Base-by-base conservation (phyloP, 2,797 vertebrate species). In the Crypturellus tataupa region DNA sequence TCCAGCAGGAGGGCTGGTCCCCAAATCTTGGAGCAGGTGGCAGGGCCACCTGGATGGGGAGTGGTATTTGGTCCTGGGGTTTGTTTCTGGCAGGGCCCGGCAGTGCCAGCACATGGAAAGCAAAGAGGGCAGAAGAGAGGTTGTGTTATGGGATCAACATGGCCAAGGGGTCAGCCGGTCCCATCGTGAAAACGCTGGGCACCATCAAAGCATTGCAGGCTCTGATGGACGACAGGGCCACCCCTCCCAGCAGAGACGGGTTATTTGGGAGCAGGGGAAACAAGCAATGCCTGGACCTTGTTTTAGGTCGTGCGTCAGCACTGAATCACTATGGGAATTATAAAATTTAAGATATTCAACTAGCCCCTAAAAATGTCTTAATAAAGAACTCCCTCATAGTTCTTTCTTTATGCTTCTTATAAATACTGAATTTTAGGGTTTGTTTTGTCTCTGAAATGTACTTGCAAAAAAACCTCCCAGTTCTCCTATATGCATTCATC, bases 401-500 rank as follows among this genome's bases (percentile, higher is more conserved):
- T 80, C 8, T 29, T 71, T 78, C 8, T 69, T 94, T 75, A 27
- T 77, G 29, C 9, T 78, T 56, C 77, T 59, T 64, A 11, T 64
- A 86, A 78, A 89, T 59, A 35, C 9, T 49, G n/a, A 40, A 37
- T 84, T 89, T 80, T 29, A 64, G 47, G 31, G 14, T 89, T 80
- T 88, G 68, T 94, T 75, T 69, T 83, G 31, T 64, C 65, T 95
- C 95, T 96, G 86, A 91, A 92, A 70, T 47, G 31, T 65, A 27
- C 49, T 58, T n/a, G n/a, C 10, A n/a, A 69, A 90, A 64, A 58
- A 1, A 13, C 12, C 12, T 4, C 23, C 6, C 8, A 4, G 21
- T 55, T 80, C 44, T 84, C 18, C 80, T 94, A 62, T 86, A 46
- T 55, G 20, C 65, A 8, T 69, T 87, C 71, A 11, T 76, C 90